Conservation (phyloP, 2,113 vertebrate species). For the Hipposideros armiger region DNA sequence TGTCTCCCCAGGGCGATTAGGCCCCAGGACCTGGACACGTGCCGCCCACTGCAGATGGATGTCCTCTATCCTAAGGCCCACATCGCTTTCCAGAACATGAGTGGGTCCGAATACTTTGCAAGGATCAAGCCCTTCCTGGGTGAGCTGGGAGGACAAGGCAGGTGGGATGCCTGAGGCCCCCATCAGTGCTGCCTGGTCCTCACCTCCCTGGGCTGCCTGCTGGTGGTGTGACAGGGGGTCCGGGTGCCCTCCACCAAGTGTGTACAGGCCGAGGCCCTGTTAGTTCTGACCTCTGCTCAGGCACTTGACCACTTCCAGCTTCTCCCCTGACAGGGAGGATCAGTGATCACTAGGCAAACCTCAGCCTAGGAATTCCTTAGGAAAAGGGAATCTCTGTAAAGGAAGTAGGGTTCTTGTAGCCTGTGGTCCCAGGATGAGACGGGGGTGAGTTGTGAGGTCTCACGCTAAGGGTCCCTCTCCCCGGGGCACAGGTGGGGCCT, state of each 20-base stretch:
- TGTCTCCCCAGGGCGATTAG: constrained; percentile 79
- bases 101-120: constrained; percentile 65
- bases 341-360: background rate
- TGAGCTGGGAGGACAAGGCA: constrained; percentile 71
- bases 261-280: background rate
- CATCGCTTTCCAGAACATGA: constrained; percentile 81
- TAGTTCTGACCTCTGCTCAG: background rate
- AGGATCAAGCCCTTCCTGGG: constrained; percentile 87
- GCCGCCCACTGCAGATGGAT: constrained; percentile 83
- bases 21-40: constrained; percentile 82
- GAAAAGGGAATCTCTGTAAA: background rate
- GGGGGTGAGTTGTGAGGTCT: background rate
- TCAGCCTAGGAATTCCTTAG: background rate
- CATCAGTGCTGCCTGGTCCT: background rate
- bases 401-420: background rate
- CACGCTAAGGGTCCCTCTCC: background rate
- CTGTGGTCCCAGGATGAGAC: background rate
- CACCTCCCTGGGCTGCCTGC: too few relatives aligned
- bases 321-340: background rate
- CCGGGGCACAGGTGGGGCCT: constrained; percentile 80
- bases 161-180: background rate
- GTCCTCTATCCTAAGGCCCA: constrained; percentile 87
- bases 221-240: background rate
- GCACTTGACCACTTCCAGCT: background rate
- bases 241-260: fast-evolving